Conservation (phyloP, 2,113 vertebrate genomes). For the Numida meleagris region DNA sequence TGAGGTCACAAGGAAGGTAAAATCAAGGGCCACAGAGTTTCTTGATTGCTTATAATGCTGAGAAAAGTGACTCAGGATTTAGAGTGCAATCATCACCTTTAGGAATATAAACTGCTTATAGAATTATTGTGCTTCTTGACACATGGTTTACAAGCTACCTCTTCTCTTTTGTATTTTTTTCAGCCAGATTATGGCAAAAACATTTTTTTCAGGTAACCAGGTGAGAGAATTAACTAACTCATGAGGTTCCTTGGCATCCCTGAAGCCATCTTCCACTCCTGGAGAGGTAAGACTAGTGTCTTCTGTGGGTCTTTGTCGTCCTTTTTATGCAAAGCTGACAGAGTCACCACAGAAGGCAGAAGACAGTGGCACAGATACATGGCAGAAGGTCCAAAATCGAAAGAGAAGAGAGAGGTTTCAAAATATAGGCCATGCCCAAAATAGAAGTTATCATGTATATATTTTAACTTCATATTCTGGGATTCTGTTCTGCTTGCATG, state of each 20-base stretch:
- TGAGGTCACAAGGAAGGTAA: neutral
- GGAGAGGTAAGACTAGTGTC: neutral
- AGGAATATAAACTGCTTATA: neutral
- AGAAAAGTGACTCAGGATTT: accelerated
- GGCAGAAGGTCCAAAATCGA: neutral
- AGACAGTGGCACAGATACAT: neutral
- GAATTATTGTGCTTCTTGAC: neutral
- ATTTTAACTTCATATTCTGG: neutral
- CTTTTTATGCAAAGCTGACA: neutral
- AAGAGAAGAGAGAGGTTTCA: neutral
- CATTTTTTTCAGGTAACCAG: neutral
- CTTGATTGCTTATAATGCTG: neutral
- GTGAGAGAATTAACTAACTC: neutral
- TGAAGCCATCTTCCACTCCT: neutral
- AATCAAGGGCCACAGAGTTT: neutral
- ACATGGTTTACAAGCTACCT: neutral
- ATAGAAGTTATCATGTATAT: neutral
- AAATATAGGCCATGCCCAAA: neutral
- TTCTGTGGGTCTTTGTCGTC: neutral
- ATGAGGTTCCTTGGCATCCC: neutral
- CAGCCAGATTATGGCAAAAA: neutral
- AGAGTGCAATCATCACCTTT: neutral
- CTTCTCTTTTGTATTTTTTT: neutral
- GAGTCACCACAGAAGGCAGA: neutral
- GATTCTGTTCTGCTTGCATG: neutral